phyloP scores from a whole-genome alignment of 2,113 vertebrate genomes.

The Proteles cristata region DNA sequence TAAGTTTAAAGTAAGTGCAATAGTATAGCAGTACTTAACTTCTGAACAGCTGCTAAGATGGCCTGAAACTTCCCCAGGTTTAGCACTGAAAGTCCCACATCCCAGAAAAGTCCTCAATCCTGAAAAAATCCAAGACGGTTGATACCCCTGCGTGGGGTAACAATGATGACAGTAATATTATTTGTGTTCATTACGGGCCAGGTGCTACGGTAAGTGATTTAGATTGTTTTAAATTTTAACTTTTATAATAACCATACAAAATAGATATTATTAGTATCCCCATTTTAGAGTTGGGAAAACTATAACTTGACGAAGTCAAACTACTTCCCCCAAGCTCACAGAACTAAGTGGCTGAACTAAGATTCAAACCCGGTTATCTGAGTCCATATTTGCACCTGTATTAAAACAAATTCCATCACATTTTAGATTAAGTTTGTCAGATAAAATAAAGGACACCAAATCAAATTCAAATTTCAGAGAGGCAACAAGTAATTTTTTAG shows the following conservation, averaged over 20 bases:
- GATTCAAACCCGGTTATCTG: neutral
- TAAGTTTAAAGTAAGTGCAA: neutral
- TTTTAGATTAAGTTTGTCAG: neutral
- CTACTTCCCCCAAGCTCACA: neutral
- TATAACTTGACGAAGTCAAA: neutral
- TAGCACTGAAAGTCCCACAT: neutral
- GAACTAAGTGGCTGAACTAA: neutral
- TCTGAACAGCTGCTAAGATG: neutral
- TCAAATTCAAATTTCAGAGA: slow-evolving; percentile 24
- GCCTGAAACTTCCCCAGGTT: neutral
- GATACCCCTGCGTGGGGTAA: neutral
- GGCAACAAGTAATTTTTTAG: neutral
- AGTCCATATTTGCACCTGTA: neutral
- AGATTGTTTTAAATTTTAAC: slow-evolving; percentile 20
- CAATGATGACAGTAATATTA: neutral
- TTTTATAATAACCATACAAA: neutral
- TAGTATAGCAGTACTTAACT: neutral
- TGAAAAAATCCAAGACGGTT: neutral
- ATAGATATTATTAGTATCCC: neutral
- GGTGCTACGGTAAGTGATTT: neutral
- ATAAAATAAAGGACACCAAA: neutral
- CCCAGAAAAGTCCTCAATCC: neutral
- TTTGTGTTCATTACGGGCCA: neutral
- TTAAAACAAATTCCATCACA: neutral
- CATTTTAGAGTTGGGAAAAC: neutral